Evolutionary conservation across 2,113 vertebrate genomes (phyloP).

Genomic region (Daphoenositta chrysoptera): DNA sequence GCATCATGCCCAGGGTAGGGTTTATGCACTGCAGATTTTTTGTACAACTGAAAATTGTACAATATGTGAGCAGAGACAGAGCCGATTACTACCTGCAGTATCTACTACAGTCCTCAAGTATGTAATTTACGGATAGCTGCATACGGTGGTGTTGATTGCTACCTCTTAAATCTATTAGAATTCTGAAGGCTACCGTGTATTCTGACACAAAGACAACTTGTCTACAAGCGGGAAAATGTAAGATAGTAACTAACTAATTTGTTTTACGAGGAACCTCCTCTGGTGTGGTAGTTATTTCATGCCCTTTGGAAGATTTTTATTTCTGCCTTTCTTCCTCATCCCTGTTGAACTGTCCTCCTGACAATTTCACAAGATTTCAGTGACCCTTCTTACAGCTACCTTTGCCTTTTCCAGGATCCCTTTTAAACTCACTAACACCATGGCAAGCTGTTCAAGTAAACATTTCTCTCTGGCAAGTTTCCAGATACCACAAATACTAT

Average conservation of each 20-base stretch:
- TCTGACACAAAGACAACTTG: slow-evolving; percentile 60
- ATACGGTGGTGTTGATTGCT: slow-evolving; percentile 18
- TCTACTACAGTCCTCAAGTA: slow-evolving; percentile 48
- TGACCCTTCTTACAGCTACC: background rate
- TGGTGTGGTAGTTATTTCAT: background rate
- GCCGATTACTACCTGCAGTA: slow-evolving; percentile 26
- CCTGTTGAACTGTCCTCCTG: background rate
- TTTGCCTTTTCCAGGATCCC: slow-evolving; percentile 1
- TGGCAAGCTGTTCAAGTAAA: slow-evolving; percentile 54
- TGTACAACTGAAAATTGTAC: slow-evolving; percentile 8
- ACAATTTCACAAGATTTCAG: background rate
- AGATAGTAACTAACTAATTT: slow-evolving; percentile 13
- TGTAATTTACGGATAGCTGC: background rate
- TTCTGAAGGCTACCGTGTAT: slow-evolving; percentile 52
- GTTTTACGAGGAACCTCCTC: background rate
- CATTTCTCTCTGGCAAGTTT: slow-evolving; percentile 54
- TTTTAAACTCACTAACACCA: slow-evolving; percentile 28
- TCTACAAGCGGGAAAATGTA: slow-evolving; percentile 13
- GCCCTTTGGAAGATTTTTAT: slow-evolving; percentile 51
- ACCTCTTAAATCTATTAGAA: slow-evolving; percentile 41
- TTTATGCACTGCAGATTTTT: background rate
- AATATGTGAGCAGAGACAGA: background rate
- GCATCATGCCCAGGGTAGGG: background rate
- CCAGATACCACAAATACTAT: slow-evolving; percentile 43
- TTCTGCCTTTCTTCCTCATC: background rate